phyloP scores from a whole-genome alignment of 2,797 vertebrate genomes.

The Siniperca undulata region DNA sequence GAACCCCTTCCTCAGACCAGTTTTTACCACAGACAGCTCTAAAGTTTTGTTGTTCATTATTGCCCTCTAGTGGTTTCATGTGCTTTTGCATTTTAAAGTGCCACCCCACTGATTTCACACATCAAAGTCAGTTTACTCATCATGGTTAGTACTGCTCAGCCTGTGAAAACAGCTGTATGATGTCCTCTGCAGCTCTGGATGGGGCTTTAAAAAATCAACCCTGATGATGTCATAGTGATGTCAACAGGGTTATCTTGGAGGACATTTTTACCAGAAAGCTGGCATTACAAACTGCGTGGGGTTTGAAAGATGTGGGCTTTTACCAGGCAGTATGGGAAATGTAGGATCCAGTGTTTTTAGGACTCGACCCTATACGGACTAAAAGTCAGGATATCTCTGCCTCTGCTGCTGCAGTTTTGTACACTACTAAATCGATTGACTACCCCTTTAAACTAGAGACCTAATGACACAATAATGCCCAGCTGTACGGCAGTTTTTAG shows the following conservation, averaged over 20 bases:
- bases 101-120: not conserved
- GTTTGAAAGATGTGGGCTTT: not conserved
- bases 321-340: constrained; percentile 16
- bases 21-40: not conserved
- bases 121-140: not conserved
- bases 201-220: not conserved
- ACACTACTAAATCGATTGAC: not conserved
- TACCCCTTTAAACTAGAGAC: not conserved
- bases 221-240: not conserved
- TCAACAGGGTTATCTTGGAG: not conserved
- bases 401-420: not conserved
- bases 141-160: not conserved
- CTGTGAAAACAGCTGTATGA: not conserved
- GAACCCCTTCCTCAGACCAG: not conserved
- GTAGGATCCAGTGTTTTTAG: not conserved
- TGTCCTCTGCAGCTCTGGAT: not conserved
- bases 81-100: constrained; percentile 29
- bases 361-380: not conserved
- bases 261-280: not conserved
- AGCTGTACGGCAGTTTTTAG: not conserved
- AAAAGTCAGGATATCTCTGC: not conserved
- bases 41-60: constrained; percentile 39
- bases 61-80: constrained; percentile 72
- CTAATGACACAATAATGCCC: not conserved
- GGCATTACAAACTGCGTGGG: not conserved